Evolutionary conservation across 1,140 invertebrate genomes (phyloP), one percentile per base, ranked within the genome.

Genomic region (Homalodisca vitripennis): DNA sequence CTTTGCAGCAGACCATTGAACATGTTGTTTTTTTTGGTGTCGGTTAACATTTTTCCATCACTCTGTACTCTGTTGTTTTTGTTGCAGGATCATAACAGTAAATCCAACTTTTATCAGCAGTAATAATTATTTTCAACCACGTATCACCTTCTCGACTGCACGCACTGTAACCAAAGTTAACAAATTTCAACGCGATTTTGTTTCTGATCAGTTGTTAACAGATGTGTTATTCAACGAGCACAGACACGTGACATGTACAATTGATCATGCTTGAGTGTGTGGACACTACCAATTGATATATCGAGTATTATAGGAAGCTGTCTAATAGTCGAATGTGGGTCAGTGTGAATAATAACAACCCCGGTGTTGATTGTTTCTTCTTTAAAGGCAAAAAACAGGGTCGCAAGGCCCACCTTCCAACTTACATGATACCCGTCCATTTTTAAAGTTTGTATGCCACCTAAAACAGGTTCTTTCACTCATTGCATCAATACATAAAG

Each of bases 401-500:
- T 6, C 48, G 48, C 48, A 6, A 53, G 48, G 48, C 48, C 48
- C 48, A 53, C 48, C 13, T 53, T 53, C 48, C 12, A 53, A 60
- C 55, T 60, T n/a, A 60, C 55, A 27, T 60, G 55, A 60, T 60
- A 27, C 27, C 55, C 55, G 26, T 27, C 55, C 55, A 60, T 60
- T 60, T 60, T 60, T 3, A 60, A 60, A 60, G 55, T 26, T 26
- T 60, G 26, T 60, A 60, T 60, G 55, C 26, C 14, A 27, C 55
- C 55, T 60, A 27, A 60, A 60, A 60, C 55, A 60, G 14, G 26
- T 60, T 30, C 14, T 60, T 60, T 60, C 26, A 69, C 67, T 62
- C 34, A 70, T 63, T 14, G 53, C n/a, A 31, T 72, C 31, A 60
- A 20, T n/a, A 27, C 57, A 51, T 24, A 70, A 70, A 53, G 48